Conservation (phyloP, 2,113 vertebrate genomes). For the Holacanthus passer region DNA sequence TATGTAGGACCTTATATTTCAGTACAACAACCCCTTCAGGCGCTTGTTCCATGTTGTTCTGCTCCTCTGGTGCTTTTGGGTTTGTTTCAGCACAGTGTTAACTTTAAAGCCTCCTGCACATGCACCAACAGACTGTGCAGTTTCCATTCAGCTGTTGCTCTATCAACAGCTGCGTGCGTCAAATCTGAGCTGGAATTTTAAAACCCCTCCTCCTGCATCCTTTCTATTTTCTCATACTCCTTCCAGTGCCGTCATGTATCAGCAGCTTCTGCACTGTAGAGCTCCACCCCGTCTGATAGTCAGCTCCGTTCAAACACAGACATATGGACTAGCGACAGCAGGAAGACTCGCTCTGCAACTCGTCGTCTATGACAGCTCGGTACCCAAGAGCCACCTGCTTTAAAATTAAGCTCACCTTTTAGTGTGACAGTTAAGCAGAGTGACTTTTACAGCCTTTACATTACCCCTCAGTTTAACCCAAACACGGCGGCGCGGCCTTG, state of each 20-base stretch:
- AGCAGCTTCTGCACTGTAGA: background rate
- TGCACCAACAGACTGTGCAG: slow-evolving; percentile 7
- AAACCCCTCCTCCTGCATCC: background rate
- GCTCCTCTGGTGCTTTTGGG: slow-evolving; percentile 29
- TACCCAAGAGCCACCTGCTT: slow-evolving; percentile 37
- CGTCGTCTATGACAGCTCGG: slow-evolving; percentile 27
- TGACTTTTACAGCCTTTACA: slow-evolving; percentile 53
- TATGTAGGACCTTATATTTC: slow-evolving; percentile 30
- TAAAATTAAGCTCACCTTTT: slow-evolving; percentile 55
- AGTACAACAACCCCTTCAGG: slow-evolving; percentile 31
- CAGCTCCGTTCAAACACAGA: background rate
- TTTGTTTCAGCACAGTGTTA: slow-evolving; percentile 17
- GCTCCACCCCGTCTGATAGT: background rate
- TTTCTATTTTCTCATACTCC: background rate
- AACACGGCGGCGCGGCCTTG: slow-evolving; percentile 4
- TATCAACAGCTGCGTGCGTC: slow-evolving; percentile 33
- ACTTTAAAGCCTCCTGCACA: slow-evolving; percentile 25
- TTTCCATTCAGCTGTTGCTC: slow-evolving; percentile 51
- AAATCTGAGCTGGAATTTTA: slow-evolving; percentile 25
- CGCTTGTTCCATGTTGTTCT: background rate
- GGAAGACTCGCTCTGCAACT: background rate
- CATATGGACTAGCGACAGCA: slow-evolving; percentile 39
- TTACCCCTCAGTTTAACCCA: slow-evolving; percentile 59
- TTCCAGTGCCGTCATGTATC: background rate
- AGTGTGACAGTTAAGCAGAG: slow-evolving; percentile 53